Base-by-base conservation (phyloP, 2,113 vertebrate species). In the Enhydra lutris region DNA sequence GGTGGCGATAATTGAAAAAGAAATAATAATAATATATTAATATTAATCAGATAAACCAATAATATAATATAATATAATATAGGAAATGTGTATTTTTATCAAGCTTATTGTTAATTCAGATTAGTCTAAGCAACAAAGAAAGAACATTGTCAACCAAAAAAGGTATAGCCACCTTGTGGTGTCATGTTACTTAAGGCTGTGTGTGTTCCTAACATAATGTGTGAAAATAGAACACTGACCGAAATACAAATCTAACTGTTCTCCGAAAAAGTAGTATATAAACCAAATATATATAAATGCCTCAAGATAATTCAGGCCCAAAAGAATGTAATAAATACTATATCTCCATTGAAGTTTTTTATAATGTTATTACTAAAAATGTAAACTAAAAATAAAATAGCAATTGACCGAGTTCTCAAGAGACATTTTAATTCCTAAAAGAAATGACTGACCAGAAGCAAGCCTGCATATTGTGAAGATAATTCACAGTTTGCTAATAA, bases 401-500 rank as follows among this genome's bases (percentile, higher is more conserved):
- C 73, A 93, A 97, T 97, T 96, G 95, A 61, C 73, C 79, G 95
- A 80, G 47, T 97, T 94, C 95, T 97, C 79, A 87, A 89, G 79
- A 92, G 65, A 10, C 31, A 39, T 89, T 96, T n/a, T 79, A 87
- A 96, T 84, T 97, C 79, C 71, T 73, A 15, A 92, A 61, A 81
- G 81, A 97, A 95, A 97, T 92, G 87, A 95, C 84, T 82, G 93
- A 89, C 89, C 78, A 93, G 81, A 92, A 93, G 52, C 76, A 84
- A 69, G 36, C 55, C 10, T 92, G 52, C 42, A 69, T 95, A 94
- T 93, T 96, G 47, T 84, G 80, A 91, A 85, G 86, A 86, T 96
- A 94, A 97, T 87, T 96, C 97, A 96, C 2, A 61, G 67, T 91
- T 97, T 96, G 78, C 88, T 97, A 97, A 97, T 96, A 96, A 96